Conservation (phyloP, 2,113 vertebrate genomes). For the Daubentonia madagascariensis region DNA sequence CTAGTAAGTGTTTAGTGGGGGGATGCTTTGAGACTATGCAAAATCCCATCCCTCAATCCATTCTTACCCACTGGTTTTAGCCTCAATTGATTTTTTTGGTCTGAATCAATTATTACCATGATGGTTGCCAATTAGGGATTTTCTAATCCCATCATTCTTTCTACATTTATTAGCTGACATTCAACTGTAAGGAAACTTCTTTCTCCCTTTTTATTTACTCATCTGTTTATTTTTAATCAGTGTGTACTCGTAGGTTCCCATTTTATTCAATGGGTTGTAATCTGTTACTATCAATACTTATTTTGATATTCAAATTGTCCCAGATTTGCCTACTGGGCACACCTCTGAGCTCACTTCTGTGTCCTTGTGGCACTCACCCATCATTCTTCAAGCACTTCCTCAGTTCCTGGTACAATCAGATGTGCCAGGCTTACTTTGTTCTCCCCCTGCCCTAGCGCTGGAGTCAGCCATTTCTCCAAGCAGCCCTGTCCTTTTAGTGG, state of each 20-base stretch:
- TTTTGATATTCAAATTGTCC: background rate
- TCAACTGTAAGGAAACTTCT: background rate
- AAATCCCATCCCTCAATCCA: background rate
- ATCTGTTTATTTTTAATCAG: background rate
- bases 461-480: background rate
- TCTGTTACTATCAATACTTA: background rate
- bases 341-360: background rate
- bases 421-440: background rate
- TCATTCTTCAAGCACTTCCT: background rate
- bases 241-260: background rate
- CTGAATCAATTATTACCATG: background rate
- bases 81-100: background rate
- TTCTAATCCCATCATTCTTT: background rate
- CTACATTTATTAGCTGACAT: background rate
- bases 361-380: background rate
- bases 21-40: background rate
- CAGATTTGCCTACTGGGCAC: background rate
- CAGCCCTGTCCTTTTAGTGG: background rate
- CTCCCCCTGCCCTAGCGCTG: background rate
- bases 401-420: background rate
- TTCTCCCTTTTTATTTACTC: background rate
- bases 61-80: background rate
- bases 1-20: background rate
- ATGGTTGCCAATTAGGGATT: background rate
- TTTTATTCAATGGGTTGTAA: background rate